phyloP scores from a whole-genome alignment of 2,888 invertebrate genomes.

The Drosophila lacicola region DNA sequence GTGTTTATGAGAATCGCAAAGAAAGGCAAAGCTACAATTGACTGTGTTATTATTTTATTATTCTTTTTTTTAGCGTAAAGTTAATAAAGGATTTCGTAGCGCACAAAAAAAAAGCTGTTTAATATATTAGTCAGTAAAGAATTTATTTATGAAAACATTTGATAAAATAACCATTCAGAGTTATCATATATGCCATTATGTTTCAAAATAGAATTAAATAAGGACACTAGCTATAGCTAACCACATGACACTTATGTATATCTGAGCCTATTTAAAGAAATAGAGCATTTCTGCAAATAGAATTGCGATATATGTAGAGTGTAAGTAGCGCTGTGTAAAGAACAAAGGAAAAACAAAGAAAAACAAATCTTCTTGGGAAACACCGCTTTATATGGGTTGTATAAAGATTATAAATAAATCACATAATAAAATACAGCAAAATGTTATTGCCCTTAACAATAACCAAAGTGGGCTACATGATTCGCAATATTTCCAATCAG shows the following conservation, averaged over 20 bases:
- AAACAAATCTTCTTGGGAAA: not conserved
- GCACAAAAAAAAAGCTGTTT: too few species aligned
- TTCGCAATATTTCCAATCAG: constrained; percentile 50
- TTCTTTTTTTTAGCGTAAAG: too few species aligned
- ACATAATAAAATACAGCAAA: not conserved
- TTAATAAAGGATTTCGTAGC: too few species aligned
- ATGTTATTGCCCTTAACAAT: not conserved
- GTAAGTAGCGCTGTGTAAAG: not conserved
- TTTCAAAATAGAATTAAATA: not conserved
- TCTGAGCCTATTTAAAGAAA: not conserved
- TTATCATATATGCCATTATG: not conserved
- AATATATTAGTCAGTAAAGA: too few species aligned
- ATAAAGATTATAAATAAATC: not conserved
- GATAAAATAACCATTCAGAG: not conserved
- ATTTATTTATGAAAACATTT: too few species aligned
- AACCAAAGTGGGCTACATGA: constrained; percentile 26
- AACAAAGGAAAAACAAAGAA: not conserved
- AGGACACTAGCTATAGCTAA: not conserved
- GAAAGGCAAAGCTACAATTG: not conserved
- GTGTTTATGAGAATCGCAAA: not conserved
- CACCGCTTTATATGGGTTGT: not conserved
- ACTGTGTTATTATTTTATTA: too few species aligned
- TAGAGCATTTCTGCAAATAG: too few species aligned
- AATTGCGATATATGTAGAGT: too few species aligned
- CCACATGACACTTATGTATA: not conserved